Percentiles rank a stretch among this genome's conserved stretches.
These are phyloP conservation scores for Hyposmocoma kahamanoa DNA, from an alignment of 1,140 invertebrate genomes.

Conservation along the genomic window DNA sequence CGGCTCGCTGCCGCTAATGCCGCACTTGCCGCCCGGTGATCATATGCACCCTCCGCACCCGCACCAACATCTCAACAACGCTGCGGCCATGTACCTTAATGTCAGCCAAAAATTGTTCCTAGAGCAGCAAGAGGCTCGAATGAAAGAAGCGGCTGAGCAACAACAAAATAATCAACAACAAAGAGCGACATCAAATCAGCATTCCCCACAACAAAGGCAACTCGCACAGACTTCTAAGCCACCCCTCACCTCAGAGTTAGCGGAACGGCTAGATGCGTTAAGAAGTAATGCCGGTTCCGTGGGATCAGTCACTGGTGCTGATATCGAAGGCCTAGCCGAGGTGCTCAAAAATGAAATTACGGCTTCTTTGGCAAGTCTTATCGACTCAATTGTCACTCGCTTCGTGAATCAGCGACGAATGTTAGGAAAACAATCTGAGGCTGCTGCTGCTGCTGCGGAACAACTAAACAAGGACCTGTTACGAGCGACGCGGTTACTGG, in stretches of 20 bases:
- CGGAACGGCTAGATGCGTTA: slow-evolving; percentile 79
- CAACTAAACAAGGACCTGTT: slow-evolving; percentile 88
- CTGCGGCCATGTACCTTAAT: slow-evolving; percentile 84
- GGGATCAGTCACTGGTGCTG: slow-evolving; percentile 80
- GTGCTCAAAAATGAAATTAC: slow-evolving; percentile 92
- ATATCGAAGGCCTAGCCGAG: slow-evolving; percentile 90
- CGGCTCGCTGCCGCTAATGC: slow-evolving; percentile 71
- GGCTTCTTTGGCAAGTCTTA: slow-evolving; percentile 86
- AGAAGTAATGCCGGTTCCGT: slow-evolving; percentile 76
- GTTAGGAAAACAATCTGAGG: slow-evolving; percentile 84
- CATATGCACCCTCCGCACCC: slow-evolving; percentile 74
- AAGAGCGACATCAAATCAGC: slow-evolving; percentile 73
- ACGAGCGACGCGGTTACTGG: slow-evolving; percentile 84
- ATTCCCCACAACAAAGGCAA: slow-evolving; percentile 73
- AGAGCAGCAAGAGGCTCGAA: slow-evolving; percentile 83
- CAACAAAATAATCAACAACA: slow-evolving; percentile 33
- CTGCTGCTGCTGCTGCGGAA: slow-evolving; percentile 82
- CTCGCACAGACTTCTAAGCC: slow-evolving; percentile 63
- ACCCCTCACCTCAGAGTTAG: slow-evolving; percentile 75
- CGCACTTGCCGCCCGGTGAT: slow-evolving; percentile 74
- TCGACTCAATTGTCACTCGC: slow-evolving; percentile 90
- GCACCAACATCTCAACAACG: slow-evolving; percentile 77
- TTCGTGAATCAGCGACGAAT: slow-evolving; percentile 87
- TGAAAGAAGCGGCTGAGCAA: slow-evolving; percentile 80
- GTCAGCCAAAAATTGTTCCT: slow-evolving; percentile 82